phyloP scores from a whole-genome alignment of 1,140 invertebrate species.

The Oryzaephilus surinamensis region DNA sequence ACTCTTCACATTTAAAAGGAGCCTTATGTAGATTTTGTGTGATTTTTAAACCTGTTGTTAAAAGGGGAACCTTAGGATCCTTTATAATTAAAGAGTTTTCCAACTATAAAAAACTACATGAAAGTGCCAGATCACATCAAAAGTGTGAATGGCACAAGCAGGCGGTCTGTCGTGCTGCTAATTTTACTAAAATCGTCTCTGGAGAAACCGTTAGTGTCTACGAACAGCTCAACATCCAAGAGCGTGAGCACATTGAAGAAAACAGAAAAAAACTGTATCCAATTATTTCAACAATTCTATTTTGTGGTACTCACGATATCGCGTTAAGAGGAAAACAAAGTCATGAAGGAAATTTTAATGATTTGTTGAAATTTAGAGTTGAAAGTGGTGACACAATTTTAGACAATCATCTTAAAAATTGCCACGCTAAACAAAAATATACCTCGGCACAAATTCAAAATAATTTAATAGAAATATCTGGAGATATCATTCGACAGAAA shows the following conservation, averaged over 20 bases:
- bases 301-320: constrained; percentile 12
- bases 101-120: constrained; percentile 4
- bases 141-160: constrained; percentile 1
- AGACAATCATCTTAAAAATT: constrained; percentile 5
- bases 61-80: background rate
- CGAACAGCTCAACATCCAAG: background rate
- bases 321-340: constrained; percentile 8
- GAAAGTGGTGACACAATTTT: constrained; percentile 4
- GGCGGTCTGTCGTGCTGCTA: background rate
- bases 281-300: constrained; percentile 11
- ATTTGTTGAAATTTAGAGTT: constrained; percentile 1
- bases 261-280: constrained; percentile 9
- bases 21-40: constrained; percentile 9
- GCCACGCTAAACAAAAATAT: constrained; percentile 6
- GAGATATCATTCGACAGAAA: constrained; percentile 7
- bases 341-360: constrained; percentile 11
- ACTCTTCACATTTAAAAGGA: background rate
- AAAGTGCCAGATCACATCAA: background rate
- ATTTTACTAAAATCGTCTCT: constrained; percentile 1
- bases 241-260: constrained; percentile 6
- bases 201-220: background rate
- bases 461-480: constrained; percentile 11
- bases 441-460: constrained; percentile 14
- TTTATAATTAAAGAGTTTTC: constrained; percentile 2
- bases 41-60: background rate